Percentiles rank a stretch among this genome's conserved stretches.
phyloP scores from a whole-genome alignment of 2,797 vertebrate species.

The Parauchenoglanis ngamensis region DNA sequence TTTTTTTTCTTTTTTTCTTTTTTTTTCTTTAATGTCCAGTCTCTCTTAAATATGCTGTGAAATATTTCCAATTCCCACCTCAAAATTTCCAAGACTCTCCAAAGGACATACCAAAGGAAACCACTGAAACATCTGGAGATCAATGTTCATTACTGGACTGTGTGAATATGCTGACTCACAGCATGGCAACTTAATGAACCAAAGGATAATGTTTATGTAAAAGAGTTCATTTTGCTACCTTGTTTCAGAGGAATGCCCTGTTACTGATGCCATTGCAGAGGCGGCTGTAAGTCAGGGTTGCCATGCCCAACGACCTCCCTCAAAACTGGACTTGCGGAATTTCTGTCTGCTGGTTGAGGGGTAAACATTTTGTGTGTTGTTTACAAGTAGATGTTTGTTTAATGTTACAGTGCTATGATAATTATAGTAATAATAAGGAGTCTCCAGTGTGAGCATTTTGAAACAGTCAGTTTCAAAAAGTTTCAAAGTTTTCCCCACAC shows the following conservation, averaged over 20 bases:
- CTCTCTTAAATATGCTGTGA: not conserved
- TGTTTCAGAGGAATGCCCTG: not conserved
- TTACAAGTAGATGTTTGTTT: not conserved
- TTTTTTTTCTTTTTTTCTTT: no score
- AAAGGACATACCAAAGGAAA: not conserved
- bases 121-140: conserved; percentile 20
- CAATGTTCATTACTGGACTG: not conserved
- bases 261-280: not conserved
- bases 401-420: not conserved
- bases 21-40: not conserved
- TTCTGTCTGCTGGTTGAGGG: not conserved
- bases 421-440: not conserved
- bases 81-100: not conserved
- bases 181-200: not conserved
- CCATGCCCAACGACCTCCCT: not conserved
- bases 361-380: not conserved
- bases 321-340: not conserved
- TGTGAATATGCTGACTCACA: conserved; percentile 14
- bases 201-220: not conserved
- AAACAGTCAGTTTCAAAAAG: not conserved
- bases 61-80: not conserved
- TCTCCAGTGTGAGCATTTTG: not conserved
- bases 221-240: not conserved
- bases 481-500: not conserved
- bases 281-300: not conserved